Conservation (phyloP, 2,888 invertebrate species). For the Rhabditoides inermis region DNA sequence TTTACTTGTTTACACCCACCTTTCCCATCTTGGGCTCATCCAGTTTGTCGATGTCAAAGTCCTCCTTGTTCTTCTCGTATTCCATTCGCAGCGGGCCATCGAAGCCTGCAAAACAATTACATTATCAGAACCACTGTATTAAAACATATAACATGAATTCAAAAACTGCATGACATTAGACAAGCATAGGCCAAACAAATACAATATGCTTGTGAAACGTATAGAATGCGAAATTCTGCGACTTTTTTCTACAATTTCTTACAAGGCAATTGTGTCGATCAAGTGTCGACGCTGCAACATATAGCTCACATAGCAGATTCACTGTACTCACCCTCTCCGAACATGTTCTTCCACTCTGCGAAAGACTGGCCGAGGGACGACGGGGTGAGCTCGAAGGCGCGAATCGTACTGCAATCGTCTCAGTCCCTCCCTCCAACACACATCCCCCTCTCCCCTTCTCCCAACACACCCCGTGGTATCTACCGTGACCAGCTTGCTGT, state of each 20-base stretch:
- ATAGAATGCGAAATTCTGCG: no score
- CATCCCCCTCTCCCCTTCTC: slow-evolving; percentile 55
- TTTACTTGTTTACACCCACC: no score
- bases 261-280: slow-evolving; percentile 9
- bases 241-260: no score
- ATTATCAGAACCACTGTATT: no score
- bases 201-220: no score
- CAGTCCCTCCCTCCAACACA: no score
- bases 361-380: slow-evolving; percentile 21
- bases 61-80: slow-evolving; percentile 21
- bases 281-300: slow-evolving; percentile 3
- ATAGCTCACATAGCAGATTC: background rate
- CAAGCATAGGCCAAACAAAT: no score
- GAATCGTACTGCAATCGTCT: no score
- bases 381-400: slow-evolving; percentile 16
- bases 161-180: no score
- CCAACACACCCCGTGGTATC: slow-evolving; percentile 60
- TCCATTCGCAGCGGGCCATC: slow-evolving; percentile 40
- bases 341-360: slow-evolving; percentile 35
- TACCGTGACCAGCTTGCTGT: slow-evolving; percentile 59
- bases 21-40: slow-evolving; percentile 83
- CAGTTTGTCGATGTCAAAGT: slow-evolving; percentile 53
- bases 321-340: slow-evolving; percentile 16
- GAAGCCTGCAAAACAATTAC: no score
- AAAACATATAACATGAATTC: no score